A percentile compares a stretch with the other conserved stretches of the same genome.
Evolutionary conservation across 2,888 invertebrate genomes (phyloP).

Genomic region (Dynastes maya): DNA sequence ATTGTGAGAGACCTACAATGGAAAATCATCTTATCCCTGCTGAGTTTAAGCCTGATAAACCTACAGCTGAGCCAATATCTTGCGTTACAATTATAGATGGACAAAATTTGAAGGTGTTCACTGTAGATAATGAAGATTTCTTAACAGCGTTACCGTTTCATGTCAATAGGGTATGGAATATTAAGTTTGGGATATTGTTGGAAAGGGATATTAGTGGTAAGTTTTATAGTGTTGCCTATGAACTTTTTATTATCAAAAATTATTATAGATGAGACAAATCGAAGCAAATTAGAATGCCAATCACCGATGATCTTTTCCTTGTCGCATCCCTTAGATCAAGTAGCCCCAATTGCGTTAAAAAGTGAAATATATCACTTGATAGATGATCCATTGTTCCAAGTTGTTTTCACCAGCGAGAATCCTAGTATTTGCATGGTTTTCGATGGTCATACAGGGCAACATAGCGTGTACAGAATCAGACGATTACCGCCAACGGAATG

Average conservation of each 20-base stretch:
- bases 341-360: slow-evolving; percentile 86
- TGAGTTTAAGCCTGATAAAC: slow-evolving; percentile 68
- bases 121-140: slow-evolving; percentile 87
- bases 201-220: slow-evolving; percentile 77
- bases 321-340: slow-evolving; percentile 92
- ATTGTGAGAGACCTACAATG: slow-evolving; percentile 75
- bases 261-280: slow-evolving; percentile 35
- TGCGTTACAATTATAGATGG: slow-evolving; percentile 84
- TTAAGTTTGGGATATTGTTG: slow-evolving; percentile 88
- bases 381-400: slow-evolving; percentile 75
- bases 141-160: slow-evolving; percentile 85
- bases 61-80: slow-evolving; percentile 74
- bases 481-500: slow-evolving; percentile 83
- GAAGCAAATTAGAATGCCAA: slow-evolving; percentile 65
- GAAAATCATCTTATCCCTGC: slow-evolving; percentile 63
- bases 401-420: slow-evolving; percentile 83
- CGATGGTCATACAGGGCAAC: slow-evolving; percentile 83
- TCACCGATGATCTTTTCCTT: slow-evolving; percentile 89
- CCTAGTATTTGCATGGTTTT: slow-evolving; percentile 89
- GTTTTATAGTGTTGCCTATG: slow-evolving; percentile 25
- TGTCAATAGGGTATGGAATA: slow-evolving; percentile 88
- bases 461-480: slow-evolving; percentile 87
- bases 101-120: slow-evolving; percentile 84
- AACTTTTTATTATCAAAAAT: background rate
- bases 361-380: slow-evolving; percentile 74